phyloP scores from a whole-genome alignment of 2,888 invertebrate species.

The Phlogophora meticulosa region DNA sequence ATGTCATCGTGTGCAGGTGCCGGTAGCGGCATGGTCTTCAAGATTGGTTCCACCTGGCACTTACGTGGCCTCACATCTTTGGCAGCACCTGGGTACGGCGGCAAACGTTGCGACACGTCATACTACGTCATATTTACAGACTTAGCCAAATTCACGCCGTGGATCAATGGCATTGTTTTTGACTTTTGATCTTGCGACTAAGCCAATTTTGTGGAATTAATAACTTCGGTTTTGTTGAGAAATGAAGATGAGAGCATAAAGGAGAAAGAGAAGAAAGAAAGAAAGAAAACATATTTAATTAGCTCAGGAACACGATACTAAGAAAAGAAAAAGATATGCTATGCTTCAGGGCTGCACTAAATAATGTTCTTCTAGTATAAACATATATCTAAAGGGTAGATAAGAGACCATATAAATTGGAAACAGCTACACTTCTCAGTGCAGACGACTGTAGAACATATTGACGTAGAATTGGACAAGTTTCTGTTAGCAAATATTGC shows the following conservation, averaged over 20 bases:
- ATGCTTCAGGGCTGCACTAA: too few species aligned
- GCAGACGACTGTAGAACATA: too few species aligned
- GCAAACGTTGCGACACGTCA: conserved; percentile 12
- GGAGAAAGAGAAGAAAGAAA: too few species aligned
- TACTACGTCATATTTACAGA: conserved; percentile 24
- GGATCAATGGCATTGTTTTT: conserved; percentile 19
- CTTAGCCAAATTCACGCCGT: conserved; percentile 27
- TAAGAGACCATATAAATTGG: too few species aligned
- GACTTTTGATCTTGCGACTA: conserved; percentile 11
- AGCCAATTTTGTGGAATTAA: neutral
- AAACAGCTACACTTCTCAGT: too few species aligned
- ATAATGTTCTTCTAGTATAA: too few species aligned
- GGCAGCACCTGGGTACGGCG: conserved; percentile 7
- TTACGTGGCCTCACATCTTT: conserved; percentile 28
- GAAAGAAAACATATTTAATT: too few species aligned
- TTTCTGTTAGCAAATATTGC: too few species aligned
- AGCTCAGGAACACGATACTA: too few species aligned
- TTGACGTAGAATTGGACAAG: too few species aligned
- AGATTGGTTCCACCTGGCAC: conserved; percentile 19
- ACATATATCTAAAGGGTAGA: too few species aligned
- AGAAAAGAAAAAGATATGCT: too few species aligned
- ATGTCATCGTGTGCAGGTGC: conserved; percentile 11
- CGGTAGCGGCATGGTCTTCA: conserved; percentile 31
- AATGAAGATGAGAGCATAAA: neutral
- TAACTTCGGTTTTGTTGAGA: conserved; percentile 2